Evolutionary conservation across 2,888 invertebrate genomes (phyloP), one percentile per base, ranked within the genome.

Genomic region (Leptopilina syphax): DNA sequence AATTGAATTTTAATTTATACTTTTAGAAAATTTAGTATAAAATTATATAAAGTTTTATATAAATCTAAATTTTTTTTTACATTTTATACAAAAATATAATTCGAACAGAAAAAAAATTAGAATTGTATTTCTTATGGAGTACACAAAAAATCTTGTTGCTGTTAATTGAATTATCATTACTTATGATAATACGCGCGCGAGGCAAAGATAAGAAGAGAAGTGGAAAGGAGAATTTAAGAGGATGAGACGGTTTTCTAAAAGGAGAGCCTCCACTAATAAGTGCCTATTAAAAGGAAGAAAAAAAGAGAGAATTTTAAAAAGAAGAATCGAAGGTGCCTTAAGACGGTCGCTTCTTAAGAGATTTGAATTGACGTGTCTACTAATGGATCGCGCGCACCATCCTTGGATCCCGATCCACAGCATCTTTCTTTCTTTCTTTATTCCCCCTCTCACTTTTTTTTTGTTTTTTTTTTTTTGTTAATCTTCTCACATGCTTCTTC

Each of bases 361-460:
- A 88, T 34, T 34, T 85, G 89, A 91, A 89, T 87, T 89, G 91
- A 91, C 91, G 90, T 90, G 90, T 89, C 90, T 89, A 90, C 92
- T 91, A 91, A 92, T 92, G 91, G 91, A 92, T 91, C 91, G 88
- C 87, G 88, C 91, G 88, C 87, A 88, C 88, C 87, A 87, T 87
- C 86, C 44, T 84, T 83, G 85, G 82, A 85, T 86, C 85, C 83
- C 84, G 79, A 82, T 83, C 79, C 81, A 24, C 65, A 60, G 66
- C 60, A 77, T 60, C 77, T 57, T 8, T 44, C 8, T 44, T 8
- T 44, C 77, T 57, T 8, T 44, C 8, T 44, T 8, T 44, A 8
- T 44, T 44, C 44, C 8, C 76, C 80, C 77, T 78, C 79, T 78
- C 79, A 70, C 78, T 81, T 80, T 76, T 70, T 73, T 80, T 68